These are phyloP conservation scores for Drosophila greeni DNA, from an alignment of 2,888 invertebrate genomes.

Conservation along the genomic window DNA sequence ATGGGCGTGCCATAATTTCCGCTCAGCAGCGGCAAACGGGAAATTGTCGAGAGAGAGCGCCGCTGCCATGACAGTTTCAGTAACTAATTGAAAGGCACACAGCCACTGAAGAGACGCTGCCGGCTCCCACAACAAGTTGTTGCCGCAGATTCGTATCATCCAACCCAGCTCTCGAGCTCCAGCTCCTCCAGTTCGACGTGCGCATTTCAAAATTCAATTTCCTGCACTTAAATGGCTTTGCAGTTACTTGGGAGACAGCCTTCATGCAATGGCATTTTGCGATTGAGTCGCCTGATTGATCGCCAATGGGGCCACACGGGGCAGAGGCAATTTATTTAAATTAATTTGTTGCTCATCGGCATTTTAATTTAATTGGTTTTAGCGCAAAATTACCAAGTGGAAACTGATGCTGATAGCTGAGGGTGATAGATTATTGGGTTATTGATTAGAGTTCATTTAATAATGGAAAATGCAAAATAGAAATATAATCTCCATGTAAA, in stretches of 20 bases:
- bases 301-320: not conserved
- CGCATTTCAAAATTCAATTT: conserved; percentile 62
- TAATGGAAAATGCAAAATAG: too few species aligned
- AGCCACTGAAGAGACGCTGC: conserved; percentile 34
- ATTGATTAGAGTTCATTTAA: not conserved
- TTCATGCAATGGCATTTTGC: not conserved
- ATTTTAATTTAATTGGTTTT: conserved; percentile 4
- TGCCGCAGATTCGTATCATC: conserved; percentile 34
- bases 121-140: conserved; percentile 41
- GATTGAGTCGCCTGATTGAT: conserved; percentile 24
- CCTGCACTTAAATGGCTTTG: conserved; percentile 70
- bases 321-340: conserved; percentile 11
- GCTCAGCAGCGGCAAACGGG: conserved; percentile 54
- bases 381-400: conserved; percentile 1
- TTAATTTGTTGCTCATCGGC: conserved; percentile 4
- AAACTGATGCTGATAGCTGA: not conserved
- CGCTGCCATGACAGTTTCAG: conserved; percentile 11
- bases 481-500: not conserved
- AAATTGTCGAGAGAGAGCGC: conserved; percentile 53
- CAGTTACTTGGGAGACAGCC: conserved; percentile 31
- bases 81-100: conserved; percentile 39
- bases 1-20: conserved; percentile 73
- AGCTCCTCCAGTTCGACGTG: conserved; percentile 10
- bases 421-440: not conserved
- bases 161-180: conserved; percentile 2